Evolutionary conservation across 1,140 invertebrate species (phyloP).

Genomic region (Pogonomyrmex barbatus): DNA sequence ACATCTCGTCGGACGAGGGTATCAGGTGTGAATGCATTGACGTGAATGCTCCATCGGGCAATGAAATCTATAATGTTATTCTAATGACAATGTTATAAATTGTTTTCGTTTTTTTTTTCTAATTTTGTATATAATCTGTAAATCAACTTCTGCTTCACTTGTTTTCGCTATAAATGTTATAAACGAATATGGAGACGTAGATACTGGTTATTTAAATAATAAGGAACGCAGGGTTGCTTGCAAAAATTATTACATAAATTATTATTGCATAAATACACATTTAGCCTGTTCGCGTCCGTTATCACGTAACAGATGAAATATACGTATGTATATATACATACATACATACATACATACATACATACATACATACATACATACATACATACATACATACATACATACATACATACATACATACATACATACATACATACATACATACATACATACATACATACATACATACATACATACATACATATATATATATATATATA

Average conservation of each 20-base stretch:
- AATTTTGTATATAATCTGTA: conserved; percentile 70
- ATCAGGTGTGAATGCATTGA: conserved; percentile 23
- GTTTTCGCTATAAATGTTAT: conserved; percentile 53
- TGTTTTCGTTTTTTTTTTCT: conserved; percentile 47
- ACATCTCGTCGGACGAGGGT: not conserved
- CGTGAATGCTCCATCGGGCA: conserved; percentile 32
- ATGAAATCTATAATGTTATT: conserved; percentile 58
- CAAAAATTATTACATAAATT: conserved; percentile 65
- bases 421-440: too few species aligned
- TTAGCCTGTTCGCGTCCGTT: conserved; percentile 29
- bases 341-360: not conserved
- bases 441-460: too few species aligned
- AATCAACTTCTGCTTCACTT: conserved; percentile 48
- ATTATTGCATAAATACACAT: not conserved
- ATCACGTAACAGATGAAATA: not conserved
- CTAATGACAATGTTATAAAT: conserved; percentile 57
- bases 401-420: too few species aligned
- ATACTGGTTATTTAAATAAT: conserved; percentile 72
- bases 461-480: too few species aligned
- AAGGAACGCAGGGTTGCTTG: conserved; percentile 72
- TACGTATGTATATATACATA: conserved; percentile 30
- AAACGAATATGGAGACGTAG: conserved; percentile 55
- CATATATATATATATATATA: too few species aligned
- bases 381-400: too few species aligned
- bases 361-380: not conserved